Base-by-base conservation (phyloP, 2,113 vertebrate genomes). In the Cairina moschata region DNA sequence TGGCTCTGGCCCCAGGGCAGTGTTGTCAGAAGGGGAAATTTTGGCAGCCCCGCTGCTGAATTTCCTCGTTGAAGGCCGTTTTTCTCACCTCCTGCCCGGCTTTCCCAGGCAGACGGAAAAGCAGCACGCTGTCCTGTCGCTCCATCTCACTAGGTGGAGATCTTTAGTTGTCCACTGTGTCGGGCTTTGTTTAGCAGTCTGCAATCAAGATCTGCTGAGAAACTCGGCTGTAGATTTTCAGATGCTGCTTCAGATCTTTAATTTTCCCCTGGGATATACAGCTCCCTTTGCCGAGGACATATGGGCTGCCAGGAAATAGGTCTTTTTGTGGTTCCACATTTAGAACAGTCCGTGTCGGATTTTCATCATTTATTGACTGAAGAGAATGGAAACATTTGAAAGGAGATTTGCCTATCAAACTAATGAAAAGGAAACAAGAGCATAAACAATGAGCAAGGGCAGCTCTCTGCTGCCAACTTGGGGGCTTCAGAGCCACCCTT, bases 141-240 rank as follows among this genome's bases (percentile, higher is more conserved):
- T 79, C 46, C 4, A 0, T 4, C 6, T 93, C 97, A 62, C 94
- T 96, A 97, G 95, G 88, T 95, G 96, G 97, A 79, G 96, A 95
- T 81, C 86, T 96, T 96, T 13, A 84, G 50, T 54, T 29, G 62
- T 59, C 50, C 60, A 3, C 8, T 6, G n/a, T 6, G 0, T 60
- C 4, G 13, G 68, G 55, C 83, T 83, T 14, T 68, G 6, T 21
- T 91, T 93, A 48, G n/a, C 76, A 54, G 76, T 32, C 59, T 4
- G 52, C 83, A 3, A 5, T 25, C 3, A 5, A 50, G 76, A 77
- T 77, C 73, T 71, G 91, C 73, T 22, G 66, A 85, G 58, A 38
- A 87, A 42, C 44, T 44, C 10, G 1, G 52, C 71, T 74, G 96
- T 65, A 78, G 50, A 88, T 96, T 93, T 93, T 79, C 81, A 86